These are phyloP conservation scores for Dipodomys merriami DNA, from an alignment of 2,113 vertebrate species.

Conservation along the genomic window DNA sequence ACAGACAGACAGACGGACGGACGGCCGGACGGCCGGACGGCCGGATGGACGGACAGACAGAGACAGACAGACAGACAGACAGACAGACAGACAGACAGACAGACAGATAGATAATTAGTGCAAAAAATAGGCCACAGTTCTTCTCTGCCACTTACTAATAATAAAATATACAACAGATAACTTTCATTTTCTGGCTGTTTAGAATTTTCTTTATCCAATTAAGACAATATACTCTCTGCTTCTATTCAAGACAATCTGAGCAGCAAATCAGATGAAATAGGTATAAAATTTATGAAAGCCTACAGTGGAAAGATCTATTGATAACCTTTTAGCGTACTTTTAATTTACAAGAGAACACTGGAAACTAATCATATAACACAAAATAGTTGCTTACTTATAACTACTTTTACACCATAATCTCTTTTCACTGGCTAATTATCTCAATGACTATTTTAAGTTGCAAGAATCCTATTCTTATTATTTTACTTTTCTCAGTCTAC, in stretches of 20 bases:
- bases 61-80: too few relatives aligned
- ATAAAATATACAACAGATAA: background rate
- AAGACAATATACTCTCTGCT: background rate
- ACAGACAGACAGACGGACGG: too few relatives aligned
- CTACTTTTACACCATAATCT: background rate
- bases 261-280: background rate
- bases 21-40: too few relatives aligned
- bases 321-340: background rate
- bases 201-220: background rate
- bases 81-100: too few relatives aligned
- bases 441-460: background rate
- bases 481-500: background rate
- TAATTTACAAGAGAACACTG: constrained; percentile 14
- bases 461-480: background rate
- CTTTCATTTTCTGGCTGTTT: background rate
- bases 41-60: too few relatives aligned
- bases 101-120: too few relatives aligned
- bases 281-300: background rate
- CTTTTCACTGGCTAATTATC: constrained; percentile 12
- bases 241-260: background rate
- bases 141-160: background rate
- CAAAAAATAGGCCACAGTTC: background rate
- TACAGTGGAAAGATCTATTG: background rate
- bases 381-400: background rate
- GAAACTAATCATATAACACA: constrained; percentile 15